phyloP scores from a whole-genome alignment of 1,140 invertebrate species.

The Ridgeia piscesae region DNA sequence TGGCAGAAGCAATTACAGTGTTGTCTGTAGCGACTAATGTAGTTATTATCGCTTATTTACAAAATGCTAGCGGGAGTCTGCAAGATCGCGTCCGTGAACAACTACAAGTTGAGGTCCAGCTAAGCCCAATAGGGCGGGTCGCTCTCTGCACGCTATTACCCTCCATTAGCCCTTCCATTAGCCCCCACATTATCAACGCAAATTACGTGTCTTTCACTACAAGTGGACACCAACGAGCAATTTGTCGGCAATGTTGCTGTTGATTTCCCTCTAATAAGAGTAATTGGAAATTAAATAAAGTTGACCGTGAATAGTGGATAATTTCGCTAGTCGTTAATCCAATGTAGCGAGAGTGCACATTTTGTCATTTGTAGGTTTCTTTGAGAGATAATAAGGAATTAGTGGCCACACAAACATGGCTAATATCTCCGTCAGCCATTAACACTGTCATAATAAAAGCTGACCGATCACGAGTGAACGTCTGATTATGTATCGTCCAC shows the following conservation, averaged over 20 bases:
- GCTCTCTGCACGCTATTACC: not conserved
- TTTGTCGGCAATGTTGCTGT: not conserved
- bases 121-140: not conserved
- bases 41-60: not conserved
- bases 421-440: not conserved
- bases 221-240: not conserved
- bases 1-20: not conserved
- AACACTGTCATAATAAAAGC: not conserved
- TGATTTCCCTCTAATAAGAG: not conserved
- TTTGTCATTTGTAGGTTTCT: slow-evolving; percentile 6
- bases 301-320: not conserved
- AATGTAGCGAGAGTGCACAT: not conserved
- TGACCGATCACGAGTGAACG: not conserved
- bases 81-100: not conserved
- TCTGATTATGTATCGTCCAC: not conserved
- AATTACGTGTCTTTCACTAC: not conserved
- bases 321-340: not conserved
- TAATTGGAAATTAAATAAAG: slow-evolving; percentile 7
- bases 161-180: not conserved
- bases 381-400: not conserved
- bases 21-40: not conserved
- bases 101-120: not conserved
- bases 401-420: not conserved
- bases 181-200: not conserved
- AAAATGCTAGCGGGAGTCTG: not conserved